Evolutionary conservation across 2,888 invertebrate genomes (phyloP).

Genomic region (Heliconius hortense): DNA sequence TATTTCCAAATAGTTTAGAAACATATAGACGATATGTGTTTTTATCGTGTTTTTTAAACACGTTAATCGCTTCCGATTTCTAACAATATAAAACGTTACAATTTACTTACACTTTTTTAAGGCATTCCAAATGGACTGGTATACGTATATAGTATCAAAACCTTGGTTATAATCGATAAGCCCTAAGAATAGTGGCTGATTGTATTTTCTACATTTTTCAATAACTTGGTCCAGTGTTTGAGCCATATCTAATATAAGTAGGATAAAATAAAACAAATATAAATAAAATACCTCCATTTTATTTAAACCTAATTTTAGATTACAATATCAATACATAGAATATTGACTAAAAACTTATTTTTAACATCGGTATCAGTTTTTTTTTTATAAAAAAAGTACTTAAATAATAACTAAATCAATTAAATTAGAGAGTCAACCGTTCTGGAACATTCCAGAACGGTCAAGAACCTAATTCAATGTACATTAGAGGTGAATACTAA

Average conservation of each 20-base stretch:
- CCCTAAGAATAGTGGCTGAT: no score
- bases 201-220: no score
- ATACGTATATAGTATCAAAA: no score
- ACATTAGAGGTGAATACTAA: slow-evolving; percentile 42
- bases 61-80: no score
- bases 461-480: slow-evolving; percentile 67
- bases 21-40: no score
- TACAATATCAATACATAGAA: slow-evolving; percentile 60
- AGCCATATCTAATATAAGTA: neutral
- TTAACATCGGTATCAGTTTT: slow-evolving; percentile 48
- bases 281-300: slow-evolving; percentile 69
- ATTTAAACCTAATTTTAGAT: slow-evolving; percentile 63
- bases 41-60: no score
- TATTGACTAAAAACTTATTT: slow-evolving; percentile 66
- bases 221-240: no score
- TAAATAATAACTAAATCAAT: slow-evolving; percentile 57
- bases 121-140: no score
- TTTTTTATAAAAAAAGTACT: slow-evolving; percentile 45
- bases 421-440: slow-evolving; percentile 75
- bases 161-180: no score
- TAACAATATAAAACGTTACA: no score
- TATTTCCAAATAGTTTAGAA: no score
- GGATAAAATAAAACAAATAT: slow-evolving; percentile 45
- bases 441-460: slow-evolving; percentile 61
- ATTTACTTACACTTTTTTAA: no score